Evolutionary conservation across 1,140 invertebrate genomes (phyloP), one percentile per base, ranked within the genome.

Genomic region (Bradysia coprophila): DNA sequence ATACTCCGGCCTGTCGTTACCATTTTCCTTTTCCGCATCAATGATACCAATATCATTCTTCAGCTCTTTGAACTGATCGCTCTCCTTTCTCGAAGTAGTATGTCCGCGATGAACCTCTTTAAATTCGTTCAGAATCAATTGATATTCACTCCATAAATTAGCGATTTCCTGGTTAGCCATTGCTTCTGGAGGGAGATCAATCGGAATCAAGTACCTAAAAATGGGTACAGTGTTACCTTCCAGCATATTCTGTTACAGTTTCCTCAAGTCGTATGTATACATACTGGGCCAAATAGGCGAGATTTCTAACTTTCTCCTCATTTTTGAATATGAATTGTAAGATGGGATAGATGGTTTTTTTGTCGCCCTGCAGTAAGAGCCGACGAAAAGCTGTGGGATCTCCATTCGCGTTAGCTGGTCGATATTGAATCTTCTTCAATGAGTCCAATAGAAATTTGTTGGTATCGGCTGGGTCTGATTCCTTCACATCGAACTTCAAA

Each of bases 1-100:
- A n/a, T n/a, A n/a, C n/a, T n/a, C n/a, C n/a, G n/a, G n/a, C n/a
- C n/a, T 13, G 24, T 13, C 24, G 24, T 36, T n/a, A 72, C 70
- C 64, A 49, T 82, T 77, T 53, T 89, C 82, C 56, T 78, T 80
- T 57, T 91, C 86, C 21, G 81, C 76, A 49, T 87, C 82, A 83
- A 91, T 89, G 28, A 83, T 75, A 51, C 75, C 71, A 9, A 88
- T 76, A 54, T 89, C 84, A 48, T 76, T 75, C 32, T 76, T 72
- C 28, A 82, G 66, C 59, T 82, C 78, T 13, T 31, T 21, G 15
- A 33, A 18, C 19, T 66, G 56, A 1, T 69, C 62, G 44, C 63
- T 69, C 49, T 71, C 68, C 41, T 75, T 76, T 41, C 81, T 61
- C 18, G 70, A 57, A 48, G 57, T 42, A 36, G 81, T 74, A 40